Percentiles rank a stretch among this genome's conserved stretches.
Conservation (phyloP, 2,888 invertebrate species). For the Clanis bilineata region DNA sequence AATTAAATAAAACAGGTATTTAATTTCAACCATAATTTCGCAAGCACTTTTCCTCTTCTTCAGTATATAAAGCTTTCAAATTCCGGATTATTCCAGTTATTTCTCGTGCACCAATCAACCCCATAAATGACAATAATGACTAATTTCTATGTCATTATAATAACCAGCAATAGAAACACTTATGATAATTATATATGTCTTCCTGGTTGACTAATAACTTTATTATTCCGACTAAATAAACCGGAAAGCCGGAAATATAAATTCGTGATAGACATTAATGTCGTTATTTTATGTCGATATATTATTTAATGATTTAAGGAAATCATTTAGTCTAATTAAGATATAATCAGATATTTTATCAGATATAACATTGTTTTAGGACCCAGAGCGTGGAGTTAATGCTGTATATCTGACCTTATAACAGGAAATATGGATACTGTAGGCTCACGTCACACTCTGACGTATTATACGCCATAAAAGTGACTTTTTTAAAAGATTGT, state of each 20-base stretch:
- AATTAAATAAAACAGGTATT: too few relatives aligned
- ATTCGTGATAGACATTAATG: conserved; percentile 8
- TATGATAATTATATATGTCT: conserved; percentile 1
- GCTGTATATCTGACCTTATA: too few relatives aligned
- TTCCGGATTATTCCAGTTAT: neutral
- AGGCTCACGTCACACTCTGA: too few relatives aligned
- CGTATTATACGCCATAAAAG: too few relatives aligned
- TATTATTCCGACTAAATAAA: conserved; percentile 14
- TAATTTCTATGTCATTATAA: neutral
- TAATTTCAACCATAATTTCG: neutral
- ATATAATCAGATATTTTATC: neutral
- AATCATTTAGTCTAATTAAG: neutral
- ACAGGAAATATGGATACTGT: too few relatives aligned
- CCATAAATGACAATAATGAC: neutral
- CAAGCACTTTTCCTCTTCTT: neutral
- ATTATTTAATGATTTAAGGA: conserved; percentile 1
- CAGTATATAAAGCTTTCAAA: neutral
- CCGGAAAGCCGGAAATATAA: conserved; percentile 17
- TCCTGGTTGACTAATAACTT: conserved; percentile 11
- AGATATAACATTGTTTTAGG: too few relatives aligned
- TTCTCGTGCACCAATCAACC: neutral
- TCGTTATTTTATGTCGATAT: conserved; percentile 3
- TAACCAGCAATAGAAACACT: neutral
- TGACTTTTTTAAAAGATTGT: too few relatives aligned
- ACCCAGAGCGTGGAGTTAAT: too few relatives aligned